Percentiles rank a stretch among this genome's conserved stretches.
Evolutionary conservation across 2,888 invertebrate genomes (phyloP).

Genomic region (Fragum sueziense): DNA sequence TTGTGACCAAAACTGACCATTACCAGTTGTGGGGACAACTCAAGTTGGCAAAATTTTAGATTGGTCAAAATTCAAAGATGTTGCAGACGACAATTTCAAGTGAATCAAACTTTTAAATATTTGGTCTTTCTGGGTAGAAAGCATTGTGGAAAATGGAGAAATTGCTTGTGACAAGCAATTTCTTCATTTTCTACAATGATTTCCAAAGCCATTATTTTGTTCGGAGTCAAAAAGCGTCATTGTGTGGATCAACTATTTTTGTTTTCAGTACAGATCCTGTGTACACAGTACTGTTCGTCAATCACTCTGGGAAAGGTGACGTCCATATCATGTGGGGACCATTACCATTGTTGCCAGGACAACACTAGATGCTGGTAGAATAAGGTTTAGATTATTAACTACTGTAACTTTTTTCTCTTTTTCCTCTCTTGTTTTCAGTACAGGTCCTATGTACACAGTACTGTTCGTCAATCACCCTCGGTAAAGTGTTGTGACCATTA

Average conservation of each 20-base stretch:
- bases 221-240: background rate
- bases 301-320: background rate
- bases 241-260: background rate
- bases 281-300: background rate
- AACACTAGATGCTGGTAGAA: background rate
- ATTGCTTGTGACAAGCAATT: background rate
- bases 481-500: background rate
- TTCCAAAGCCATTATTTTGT: background rate
- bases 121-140: background rate
- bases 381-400: background rate
- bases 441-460: background rate
- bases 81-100: too few relatives aligned
- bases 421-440: background rate
- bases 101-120: background rate
- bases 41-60: background rate
- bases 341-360: constrained; percentile 1
- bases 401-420: background rate
- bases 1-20: background rate
- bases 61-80: too few relatives aligned
- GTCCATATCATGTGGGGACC: background rate
- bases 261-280: background rate
- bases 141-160: background rate
- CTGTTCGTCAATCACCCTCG: background rate
- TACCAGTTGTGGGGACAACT: background rate
- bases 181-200: background rate